Percentiles rank a stretch among this genome's conserved stretches.
Evolutionary conservation across 2,888 invertebrate species (phyloP).

Genomic region (Diaprepes abbreviatus): DNA sequence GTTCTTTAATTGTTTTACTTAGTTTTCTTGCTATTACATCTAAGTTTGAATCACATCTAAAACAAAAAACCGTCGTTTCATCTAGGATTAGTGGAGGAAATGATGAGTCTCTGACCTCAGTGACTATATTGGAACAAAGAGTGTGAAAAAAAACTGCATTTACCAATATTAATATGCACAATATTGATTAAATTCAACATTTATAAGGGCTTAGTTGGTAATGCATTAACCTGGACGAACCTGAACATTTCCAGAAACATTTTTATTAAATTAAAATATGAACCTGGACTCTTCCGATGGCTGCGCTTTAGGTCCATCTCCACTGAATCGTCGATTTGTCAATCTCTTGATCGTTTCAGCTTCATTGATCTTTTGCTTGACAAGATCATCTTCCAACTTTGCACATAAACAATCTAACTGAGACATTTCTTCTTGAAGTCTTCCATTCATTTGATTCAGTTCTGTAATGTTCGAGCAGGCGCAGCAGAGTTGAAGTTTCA

Average conservation of each 20-base stretch:
- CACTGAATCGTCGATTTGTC: conserved; percentile 39
- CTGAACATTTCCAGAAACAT: no score
- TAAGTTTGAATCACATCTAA: conserved; percentile 54
- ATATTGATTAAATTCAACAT: no score
- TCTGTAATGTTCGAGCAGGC: conserved; percentile 60
- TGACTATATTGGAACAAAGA: no score
- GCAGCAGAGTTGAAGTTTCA: conserved; percentile 60
- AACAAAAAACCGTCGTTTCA: conserved; percentile 1
- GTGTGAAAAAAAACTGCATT: no score
- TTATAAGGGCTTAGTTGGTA: no score
- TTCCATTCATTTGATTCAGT: conserved; percentile 58
- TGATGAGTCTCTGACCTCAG: neutral
- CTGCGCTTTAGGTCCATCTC: neutral
- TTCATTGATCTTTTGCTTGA: conserved; percentile 65
- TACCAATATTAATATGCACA: no score
- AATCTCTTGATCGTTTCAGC: conserved; percentile 61
- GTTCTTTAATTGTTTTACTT: conserved; percentile 59
- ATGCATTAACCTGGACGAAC: no score
- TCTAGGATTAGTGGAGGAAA: neutral
- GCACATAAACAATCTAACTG: conserved; percentile 58
- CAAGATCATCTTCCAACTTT: conserved; percentile 63
- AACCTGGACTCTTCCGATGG: conserved; percentile 33
- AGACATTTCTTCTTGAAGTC: conserved; percentile 59
- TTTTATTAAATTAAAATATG: no score
- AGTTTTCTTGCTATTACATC: conserved; percentile 60